These are phyloP conservation scores for Tretioscincus oriximinensis DNA, from an alignment of 2,113 vertebrate genomes.

Conservation along the genomic window DNA sequence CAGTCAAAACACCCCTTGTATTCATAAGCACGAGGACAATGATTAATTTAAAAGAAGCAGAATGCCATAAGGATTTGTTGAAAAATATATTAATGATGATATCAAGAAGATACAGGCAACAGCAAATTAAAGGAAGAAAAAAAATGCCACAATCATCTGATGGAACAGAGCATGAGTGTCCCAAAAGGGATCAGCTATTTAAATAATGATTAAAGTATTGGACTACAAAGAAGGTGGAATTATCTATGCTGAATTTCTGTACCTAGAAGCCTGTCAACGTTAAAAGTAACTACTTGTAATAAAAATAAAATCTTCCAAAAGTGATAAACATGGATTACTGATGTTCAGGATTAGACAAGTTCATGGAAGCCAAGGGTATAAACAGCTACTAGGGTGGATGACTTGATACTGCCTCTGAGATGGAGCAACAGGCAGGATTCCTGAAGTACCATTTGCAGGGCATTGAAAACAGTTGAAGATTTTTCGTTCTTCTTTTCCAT, in stretches of 20 bases:
- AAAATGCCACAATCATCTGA: background rate
- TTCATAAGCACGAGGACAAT: too few species aligned
- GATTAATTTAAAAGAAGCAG: too few species aligned
- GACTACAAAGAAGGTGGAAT: background rate
- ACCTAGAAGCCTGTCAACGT: background rate
- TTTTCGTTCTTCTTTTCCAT: too few species aligned
- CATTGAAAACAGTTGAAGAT: too few species aligned
- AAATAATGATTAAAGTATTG: background rate
- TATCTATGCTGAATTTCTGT: background rate
- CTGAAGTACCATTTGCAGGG: too few species aligned
- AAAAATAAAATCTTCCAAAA: background rate
- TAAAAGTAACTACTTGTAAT: background rate
- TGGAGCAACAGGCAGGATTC: too few species aligned
- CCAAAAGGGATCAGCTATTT: background rate
- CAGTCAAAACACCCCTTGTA: too few species aligned
- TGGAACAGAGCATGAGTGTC: background rate
- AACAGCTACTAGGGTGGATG: too few species aligned
- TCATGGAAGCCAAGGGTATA: too few species aligned
- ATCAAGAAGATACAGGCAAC: background rate
- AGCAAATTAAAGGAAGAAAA: background rate
- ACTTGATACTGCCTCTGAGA: too few species aligned
- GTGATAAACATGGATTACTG: background rate
- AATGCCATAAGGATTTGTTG: too few species aligned
- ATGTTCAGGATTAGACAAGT: too few species aligned
- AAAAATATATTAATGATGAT: background rate